Conservation (phyloP, 2,797 vertebrate species). For the Luscinia luscinia region DNA sequence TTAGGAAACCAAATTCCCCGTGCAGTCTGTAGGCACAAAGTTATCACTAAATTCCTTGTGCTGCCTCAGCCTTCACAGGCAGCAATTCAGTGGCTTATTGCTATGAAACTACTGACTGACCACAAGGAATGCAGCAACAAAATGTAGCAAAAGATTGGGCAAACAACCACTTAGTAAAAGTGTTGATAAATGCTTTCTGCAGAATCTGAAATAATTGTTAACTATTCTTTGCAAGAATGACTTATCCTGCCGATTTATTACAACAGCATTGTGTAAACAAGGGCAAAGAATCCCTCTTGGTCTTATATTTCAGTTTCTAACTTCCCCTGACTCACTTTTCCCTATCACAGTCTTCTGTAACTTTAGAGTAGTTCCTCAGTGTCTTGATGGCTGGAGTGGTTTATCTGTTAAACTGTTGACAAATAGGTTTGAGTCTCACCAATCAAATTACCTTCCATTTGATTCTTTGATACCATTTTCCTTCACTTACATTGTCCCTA, state of each 20-base stretch:
- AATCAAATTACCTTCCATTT: background rate
- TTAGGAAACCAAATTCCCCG: background rate
- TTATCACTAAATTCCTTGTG: background rate
- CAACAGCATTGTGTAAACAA: background rate
- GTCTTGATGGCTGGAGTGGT: background rate
- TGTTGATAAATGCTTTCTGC: slow-evolving; percentile 7
- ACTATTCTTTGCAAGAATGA: background rate
- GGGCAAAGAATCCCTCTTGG: background rate
- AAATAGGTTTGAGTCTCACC: background rate
- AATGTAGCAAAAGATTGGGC: background rate
- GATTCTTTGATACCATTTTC: background rate
- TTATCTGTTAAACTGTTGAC: background rate
- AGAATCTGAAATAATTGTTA: background rate
- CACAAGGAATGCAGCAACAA: background rate
- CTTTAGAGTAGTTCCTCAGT: background rate
- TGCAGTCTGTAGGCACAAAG: background rate
- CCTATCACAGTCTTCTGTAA: background rate
- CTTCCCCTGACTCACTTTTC: background rate
- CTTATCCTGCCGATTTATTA: background rate
- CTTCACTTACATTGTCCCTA: background rate
- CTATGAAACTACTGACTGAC: background rate
- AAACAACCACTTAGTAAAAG: background rate
- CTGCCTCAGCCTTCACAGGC: background rate
- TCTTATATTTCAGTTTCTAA: background rate
- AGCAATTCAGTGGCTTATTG: background rate